phyloP scores from a whole-genome alignment of 2,888 invertebrate genomes.

The Sinopyrophorus schimmeli region DNA sequence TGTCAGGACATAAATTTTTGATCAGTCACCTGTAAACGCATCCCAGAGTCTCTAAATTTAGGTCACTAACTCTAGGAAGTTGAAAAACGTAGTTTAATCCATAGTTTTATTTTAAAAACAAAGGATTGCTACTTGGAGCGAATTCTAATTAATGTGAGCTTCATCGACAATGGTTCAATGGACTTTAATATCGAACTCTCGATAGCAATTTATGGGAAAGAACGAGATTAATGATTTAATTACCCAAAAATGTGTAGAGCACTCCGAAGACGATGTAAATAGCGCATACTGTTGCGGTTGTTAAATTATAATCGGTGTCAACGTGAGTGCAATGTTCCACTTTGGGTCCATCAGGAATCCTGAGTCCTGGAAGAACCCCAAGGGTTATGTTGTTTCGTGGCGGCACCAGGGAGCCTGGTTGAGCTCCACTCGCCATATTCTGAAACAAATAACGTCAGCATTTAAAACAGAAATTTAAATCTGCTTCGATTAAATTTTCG shows the following conservation, averaged over 20 bases:
- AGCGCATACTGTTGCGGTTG: constrained; percentile 67
- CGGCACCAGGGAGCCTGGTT: constrained; percentile 61
- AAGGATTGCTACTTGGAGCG: constrained; percentile 3
- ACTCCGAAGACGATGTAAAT: constrained; percentile 80
- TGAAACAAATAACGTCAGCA: constrained; percentile 11
- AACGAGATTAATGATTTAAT: constrained; percentile 42
- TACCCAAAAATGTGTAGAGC: constrained; percentile 82
- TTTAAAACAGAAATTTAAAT: constrained; percentile 1
- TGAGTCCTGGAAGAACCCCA: constrained; percentile 44
- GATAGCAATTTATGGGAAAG: too few species aligned
- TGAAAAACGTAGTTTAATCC: constrained; percentile 6
- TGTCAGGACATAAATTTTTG: constrained; percentile 18
- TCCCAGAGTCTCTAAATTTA: constrained; percentile 11
- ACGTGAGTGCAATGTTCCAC: constrained; percentile 60
- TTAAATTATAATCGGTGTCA: constrained; percentile 67
- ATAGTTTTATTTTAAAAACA: not conserved
- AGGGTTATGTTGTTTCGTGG: constrained; percentile 56
- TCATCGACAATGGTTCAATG: too few species aligned
- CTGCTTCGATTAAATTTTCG: too few species aligned
- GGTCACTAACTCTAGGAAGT: constrained; percentile 19
- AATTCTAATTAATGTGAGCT: too few species aligned
- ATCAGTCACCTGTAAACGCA: constrained; percentile 21
- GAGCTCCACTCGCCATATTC: constrained; percentile 57
- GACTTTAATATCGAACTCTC: too few species aligned
- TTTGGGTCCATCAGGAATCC: constrained; percentile 49